These are phyloP conservation scores for Myotis lucifugus DNA, from an alignment of 2,113 vertebrate genomes.

Conservation along the genomic window DNA sequence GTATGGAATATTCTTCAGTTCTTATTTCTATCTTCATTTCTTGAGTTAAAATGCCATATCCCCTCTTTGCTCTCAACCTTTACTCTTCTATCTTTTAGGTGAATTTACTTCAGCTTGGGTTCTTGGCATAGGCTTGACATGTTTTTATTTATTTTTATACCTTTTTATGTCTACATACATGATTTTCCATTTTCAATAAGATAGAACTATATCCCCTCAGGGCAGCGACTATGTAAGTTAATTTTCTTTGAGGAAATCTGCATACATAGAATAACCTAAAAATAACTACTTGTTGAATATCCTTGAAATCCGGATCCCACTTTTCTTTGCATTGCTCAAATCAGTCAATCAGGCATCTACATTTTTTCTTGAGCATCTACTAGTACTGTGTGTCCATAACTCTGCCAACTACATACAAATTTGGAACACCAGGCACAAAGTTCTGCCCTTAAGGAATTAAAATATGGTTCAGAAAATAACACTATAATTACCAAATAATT, in stretches of 20 bases:
- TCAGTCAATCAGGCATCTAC: neutral
- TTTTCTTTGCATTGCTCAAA: neutral
- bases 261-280: neutral
- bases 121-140: neutral
- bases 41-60: neutral
- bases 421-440: neutral
- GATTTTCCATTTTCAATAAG: neutral
- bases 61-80: neutral
- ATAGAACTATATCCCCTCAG: neutral
- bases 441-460: constrained; percentile 14
- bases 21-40: neutral
- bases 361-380: neutral
- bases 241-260: constrained; percentile 5
- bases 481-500: constrained; percentile 4
- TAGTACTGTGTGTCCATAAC: neutral
- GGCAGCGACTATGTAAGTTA: neutral
- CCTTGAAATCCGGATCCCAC: neutral
- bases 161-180: neutral
- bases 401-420: neutral
- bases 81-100: neutral
- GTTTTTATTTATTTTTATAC: neutral
- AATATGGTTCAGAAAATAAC: neutral
- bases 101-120: neutral
- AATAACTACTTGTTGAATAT: neutral
- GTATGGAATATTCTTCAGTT: neutral